Conservation (phyloP, 2,113 vertebrate genomes). For the Hydrolagus affinis region DNA sequence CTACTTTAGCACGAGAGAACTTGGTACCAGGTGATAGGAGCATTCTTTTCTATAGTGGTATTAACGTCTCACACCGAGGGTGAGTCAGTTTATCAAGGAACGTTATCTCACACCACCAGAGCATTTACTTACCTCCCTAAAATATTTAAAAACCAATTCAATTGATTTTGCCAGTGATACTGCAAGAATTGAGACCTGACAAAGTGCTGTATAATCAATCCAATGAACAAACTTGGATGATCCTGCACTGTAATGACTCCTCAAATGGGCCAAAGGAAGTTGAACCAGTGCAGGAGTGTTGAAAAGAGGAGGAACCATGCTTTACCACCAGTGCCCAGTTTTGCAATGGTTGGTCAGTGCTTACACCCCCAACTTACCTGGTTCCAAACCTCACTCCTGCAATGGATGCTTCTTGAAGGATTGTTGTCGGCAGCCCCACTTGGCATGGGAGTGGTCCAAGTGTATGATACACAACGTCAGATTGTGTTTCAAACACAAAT, state of each 20-base stretch:
- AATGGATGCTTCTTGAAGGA: constrained; percentile 17
- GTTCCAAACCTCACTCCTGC: constrained; percentile 28
- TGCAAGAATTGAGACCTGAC: not conserved
- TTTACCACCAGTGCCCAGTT: not conserved
- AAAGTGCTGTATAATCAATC: not conserved
- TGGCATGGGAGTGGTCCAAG: constrained; percentile 9
- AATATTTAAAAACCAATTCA: not conserved
- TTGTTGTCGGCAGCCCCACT: not conserved
- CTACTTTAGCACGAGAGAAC: not conserved
- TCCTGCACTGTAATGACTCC: not conserved
- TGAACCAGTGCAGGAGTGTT: constrained; percentile 28
- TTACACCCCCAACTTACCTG: constrained; percentile 16
- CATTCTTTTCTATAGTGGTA: not conserved
- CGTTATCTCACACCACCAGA: not conserved
- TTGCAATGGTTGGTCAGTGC: not conserved
- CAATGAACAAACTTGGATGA: not conserved
- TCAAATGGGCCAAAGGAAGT: not conserved
- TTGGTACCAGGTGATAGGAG: not conserved
- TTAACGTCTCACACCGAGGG: not conserved
- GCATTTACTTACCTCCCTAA: not conserved
- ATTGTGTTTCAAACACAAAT: constrained; percentile 23
- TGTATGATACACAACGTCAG: constrained; percentile 16
- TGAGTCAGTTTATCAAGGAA: not conserved
- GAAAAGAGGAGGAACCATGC: not conserved
- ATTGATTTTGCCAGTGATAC: not conserved